Evolutionary conservation across 1,140 invertebrate species (phyloP).

Genomic region (Trachymyrmex septentrionalis): DNA sequence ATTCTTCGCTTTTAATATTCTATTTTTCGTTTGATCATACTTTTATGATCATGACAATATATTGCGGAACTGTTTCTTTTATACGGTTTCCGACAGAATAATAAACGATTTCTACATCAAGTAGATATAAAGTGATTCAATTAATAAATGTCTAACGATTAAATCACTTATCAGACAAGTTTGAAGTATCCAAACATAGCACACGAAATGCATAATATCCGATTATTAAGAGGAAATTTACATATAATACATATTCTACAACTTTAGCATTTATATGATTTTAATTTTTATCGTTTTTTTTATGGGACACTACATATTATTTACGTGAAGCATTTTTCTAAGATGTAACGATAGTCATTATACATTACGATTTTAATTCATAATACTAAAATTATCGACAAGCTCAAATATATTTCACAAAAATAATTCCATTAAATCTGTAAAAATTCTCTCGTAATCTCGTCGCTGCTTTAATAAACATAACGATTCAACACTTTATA

Average conservation of each 20-base stretch:
- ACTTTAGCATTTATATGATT: neutral
- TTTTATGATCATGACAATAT: neutral
- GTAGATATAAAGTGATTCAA: neutral
- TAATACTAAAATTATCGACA: neutral
- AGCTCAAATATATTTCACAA: neutral
- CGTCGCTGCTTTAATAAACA: neutral
- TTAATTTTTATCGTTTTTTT: neutral
- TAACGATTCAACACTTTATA: conserved; percentile 15
- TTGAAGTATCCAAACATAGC: neutral
- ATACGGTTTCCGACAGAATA: neutral
- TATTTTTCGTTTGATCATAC: too few species aligned
- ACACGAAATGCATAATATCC: neutral
- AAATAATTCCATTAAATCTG: neutral
- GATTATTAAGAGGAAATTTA: neutral
- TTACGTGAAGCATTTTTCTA: neutral
- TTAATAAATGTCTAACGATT: conserved; percentile 2
- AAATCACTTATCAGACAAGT: neutral
- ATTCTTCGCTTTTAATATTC: too few species aligned
- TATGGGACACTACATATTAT: neutral
- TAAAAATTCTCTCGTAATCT: neutral
- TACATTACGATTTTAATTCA: neutral
- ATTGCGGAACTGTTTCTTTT: conserved; percentile 1
- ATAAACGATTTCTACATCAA: neutral
- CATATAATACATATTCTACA: neutral
- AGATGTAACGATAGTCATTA: neutral